Percentiles rank a stretch among this genome's conserved stretches.
These are phyloP conservation scores for Odontocerum albicorne DNA, from an alignment of 2,888 invertebrate genomes.

Conservation along the genomic window DNA sequence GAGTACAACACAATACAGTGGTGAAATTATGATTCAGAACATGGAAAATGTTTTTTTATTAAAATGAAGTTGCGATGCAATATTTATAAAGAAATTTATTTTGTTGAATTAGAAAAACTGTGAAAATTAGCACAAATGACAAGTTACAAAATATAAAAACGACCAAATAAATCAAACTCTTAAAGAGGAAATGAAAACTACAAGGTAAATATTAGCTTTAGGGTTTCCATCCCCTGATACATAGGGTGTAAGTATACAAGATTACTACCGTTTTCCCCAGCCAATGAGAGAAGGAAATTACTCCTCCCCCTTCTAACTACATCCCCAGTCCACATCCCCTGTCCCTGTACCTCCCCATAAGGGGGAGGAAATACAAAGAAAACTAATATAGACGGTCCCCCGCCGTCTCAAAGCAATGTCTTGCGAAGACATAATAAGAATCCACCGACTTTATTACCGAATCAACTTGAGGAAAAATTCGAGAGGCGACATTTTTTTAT, in stretches of 20 bases:
- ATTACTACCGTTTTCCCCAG: conserved; percentile 3
- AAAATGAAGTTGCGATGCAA: too few relatives aligned
- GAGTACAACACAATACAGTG: too few relatives aligned
- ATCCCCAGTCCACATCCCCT: not conserved
- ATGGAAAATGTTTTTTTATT: too few relatives aligned
- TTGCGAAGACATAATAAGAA: conserved; percentile 24
- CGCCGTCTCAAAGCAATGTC: conserved; percentile 10
- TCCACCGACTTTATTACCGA: conserved; percentile 16
- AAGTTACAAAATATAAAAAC: too few relatives aligned
- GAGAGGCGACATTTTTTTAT: not conserved
- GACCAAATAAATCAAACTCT: too few relatives aligned
- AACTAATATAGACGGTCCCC: conserved; percentile 14
- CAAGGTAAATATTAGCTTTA: too few relatives aligned
- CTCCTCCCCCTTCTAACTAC: not conserved
- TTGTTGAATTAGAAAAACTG: too few relatives aligned
- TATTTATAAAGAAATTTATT: too few relatives aligned
- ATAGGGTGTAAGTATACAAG: not conserved
- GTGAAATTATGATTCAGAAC: too few relatives aligned
- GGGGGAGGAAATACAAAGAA: conserved; percentile 7
- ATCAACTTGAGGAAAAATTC: too few relatives aligned
- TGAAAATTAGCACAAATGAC: too few relatives aligned
- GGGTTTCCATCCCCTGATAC: not conserved
- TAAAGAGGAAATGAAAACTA: too few relatives aligned
- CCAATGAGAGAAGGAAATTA: conserved; percentile 16
- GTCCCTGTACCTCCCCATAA: not conserved